These are phyloP conservation scores for Ips nitidus DNA, from an alignment of 1,140 invertebrate genomes.

Conservation along the genomic window DNA sequence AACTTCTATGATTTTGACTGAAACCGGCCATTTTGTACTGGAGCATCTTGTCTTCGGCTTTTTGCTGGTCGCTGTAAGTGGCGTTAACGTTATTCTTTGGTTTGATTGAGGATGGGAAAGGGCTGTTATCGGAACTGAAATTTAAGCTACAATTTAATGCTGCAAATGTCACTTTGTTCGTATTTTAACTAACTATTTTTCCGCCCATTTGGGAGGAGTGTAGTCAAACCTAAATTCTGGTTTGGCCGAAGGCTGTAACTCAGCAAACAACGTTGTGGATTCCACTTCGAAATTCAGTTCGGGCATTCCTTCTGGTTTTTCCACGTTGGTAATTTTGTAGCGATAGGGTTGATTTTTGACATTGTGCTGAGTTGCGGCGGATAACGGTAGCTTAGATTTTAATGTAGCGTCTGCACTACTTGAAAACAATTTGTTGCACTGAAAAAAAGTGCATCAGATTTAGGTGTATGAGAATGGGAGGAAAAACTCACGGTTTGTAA, in stretches of 20 bases:
- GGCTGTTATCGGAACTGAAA: neutral
- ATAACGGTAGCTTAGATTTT: conserved; percentile 7
- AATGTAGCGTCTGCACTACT: conserved; percentile 1
- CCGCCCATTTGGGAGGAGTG: conserved; percentile 21
- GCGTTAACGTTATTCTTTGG: neutral
- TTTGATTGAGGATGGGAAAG: no score
- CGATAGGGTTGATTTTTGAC: neutral
- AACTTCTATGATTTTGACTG: neutral
- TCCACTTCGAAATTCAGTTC: conserved; percentile 15
- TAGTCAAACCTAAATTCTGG: conserved; percentile 22
- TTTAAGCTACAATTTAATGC: neutral
- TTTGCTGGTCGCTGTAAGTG: conserved; percentile 18
- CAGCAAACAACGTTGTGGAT: conserved; percentile 10
- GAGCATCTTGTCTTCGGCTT: conserved; percentile 23
- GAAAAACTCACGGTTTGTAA: conserved; percentile 31
- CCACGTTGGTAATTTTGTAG: conserved; percentile 21
- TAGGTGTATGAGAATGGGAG: neutral
- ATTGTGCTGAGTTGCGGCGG: neutral
- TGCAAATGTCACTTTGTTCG: neutral
- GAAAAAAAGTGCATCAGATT: conserved; percentile 5
- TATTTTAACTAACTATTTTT: conserved; percentile 15
- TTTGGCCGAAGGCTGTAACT: conserved; percentile 20
- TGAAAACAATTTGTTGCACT: conserved; percentile 26
- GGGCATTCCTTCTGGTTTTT: conserved; percentile 19
- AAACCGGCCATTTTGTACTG: conserved; percentile 16